Evolutionary conservation across 1,140 invertebrate species (phyloP).

Genomic region (Temnothorax curvispinosus): DNA sequence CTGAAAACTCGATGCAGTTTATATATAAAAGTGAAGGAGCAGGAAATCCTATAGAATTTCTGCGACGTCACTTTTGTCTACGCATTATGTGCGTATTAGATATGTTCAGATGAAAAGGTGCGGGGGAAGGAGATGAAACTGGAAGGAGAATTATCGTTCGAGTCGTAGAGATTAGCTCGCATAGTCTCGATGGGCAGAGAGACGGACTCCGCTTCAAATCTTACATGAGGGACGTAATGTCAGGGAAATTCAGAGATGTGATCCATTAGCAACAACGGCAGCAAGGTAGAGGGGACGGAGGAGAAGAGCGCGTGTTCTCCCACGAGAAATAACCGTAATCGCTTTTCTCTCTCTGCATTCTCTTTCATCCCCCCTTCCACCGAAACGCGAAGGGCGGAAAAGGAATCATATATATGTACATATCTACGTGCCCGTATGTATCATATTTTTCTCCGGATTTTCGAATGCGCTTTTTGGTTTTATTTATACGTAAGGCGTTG

Average conservation of each 20-base stretch:
- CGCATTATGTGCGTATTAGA: conserved; percentile 34
- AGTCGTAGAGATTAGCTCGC: conserved; percentile 70
- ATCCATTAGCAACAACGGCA: conserved; percentile 79
- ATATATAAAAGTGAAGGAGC: background rate
- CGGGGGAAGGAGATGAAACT: background rate
- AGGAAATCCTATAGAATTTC: background rate
- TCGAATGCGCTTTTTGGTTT: background rate
- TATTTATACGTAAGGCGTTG: conserved; percentile 8
- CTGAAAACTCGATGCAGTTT: background rate
- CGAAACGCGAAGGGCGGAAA: background rate
- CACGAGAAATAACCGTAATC: conserved; percentile 81
- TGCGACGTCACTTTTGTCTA: background rate
- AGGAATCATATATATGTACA: background rate
- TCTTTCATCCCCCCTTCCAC: background rate
- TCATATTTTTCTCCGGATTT: conserved; percentile 8
- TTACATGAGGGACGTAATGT: conserved; percentile 79
- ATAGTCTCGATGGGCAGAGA: conserved; percentile 63
- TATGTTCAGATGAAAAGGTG: background rate
- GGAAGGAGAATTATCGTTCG: conserved; percentile 55
- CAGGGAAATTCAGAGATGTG: conserved; percentile 80
- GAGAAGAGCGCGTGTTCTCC: conserved; percentile 68
- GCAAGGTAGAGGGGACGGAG: conserved; percentile 31
- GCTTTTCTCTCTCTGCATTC: conserved; percentile 65
- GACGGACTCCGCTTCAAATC: conserved; percentile 75
- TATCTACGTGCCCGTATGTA: background rate